phyloP scores from a whole-genome alignment of 2,888 invertebrate species.

The Acanthopleura granulata region DNA sequence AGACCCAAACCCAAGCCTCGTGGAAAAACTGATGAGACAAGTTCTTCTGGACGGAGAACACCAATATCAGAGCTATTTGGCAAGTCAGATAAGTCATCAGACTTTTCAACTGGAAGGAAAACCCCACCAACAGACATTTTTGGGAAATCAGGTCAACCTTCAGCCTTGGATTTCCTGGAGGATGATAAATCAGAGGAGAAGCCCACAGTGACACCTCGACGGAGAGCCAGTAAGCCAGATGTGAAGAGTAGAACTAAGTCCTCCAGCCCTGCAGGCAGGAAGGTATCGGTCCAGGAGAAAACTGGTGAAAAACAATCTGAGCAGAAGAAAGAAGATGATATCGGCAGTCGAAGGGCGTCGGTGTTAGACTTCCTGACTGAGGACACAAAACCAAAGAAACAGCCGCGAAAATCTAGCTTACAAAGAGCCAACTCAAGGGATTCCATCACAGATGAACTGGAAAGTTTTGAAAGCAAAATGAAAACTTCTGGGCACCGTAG shows the following conservation, averaged over 20 bases:
- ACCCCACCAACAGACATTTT: slow-evolving; percentile 16
- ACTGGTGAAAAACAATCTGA: neutral
- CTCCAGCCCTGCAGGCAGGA: neutral
- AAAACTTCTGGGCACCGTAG: neutral
- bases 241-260: neutral
- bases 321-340: neutral
- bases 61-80: slow-evolving; percentile 2
- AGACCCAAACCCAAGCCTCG: slow-evolving; percentile 16
- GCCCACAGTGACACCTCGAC: slow-evolving; percentile 7
- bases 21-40: neutral
- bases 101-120: neutral
- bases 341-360: slow-evolving; percentile 22
- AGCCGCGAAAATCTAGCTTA: neutral
- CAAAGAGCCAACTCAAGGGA: neutral
- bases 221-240: neutral
- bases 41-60: neutral
- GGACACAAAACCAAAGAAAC: slow-evolving; percentile 23
- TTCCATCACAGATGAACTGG: slow-evolving; percentile 11
- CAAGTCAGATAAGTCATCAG: neutral
- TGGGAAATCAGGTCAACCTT: neutral
- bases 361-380: slow-evolving; percentile 41
- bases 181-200: neutral
- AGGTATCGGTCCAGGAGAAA: neutral
- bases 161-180: neutral
- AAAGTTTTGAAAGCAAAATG: too few species aligned